A percentile compares a stretch with the other conserved stretches of the same genome.
phyloP scores from a whole-genome alignment of 2,113 vertebrate species.

The Syngnathoides biaculeatus region DNA sequence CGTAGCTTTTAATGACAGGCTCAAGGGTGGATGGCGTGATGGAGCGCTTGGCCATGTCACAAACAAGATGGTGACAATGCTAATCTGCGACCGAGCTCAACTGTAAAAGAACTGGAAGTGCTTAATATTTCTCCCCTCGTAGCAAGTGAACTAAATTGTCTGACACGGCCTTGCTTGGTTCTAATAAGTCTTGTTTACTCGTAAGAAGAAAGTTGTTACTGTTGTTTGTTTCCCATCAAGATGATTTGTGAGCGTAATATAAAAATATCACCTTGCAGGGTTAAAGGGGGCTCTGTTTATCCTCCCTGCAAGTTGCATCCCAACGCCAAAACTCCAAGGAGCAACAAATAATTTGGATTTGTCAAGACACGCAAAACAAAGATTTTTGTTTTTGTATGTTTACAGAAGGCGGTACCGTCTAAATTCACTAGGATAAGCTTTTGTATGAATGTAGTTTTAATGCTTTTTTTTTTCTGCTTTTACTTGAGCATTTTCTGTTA shows the following conservation, averaged over 20 bases:
- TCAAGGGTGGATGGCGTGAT: not conserved
- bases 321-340: not conserved
- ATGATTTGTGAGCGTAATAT: constrained; percentile 11
- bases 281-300: not conserved
- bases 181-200: constrained; percentile 5
- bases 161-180: not conserved
- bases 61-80: not conserved
- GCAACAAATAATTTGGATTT: not conserved
- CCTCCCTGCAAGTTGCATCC: not conserved
- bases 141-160: not conserved
- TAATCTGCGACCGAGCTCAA: not conserved
- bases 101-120: not conserved
- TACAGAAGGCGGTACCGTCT: not conserved
- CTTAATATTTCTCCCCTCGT: not conserved
- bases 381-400: not conserved
- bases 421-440: no score
- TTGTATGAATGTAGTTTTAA: no score
- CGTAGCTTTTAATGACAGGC: constrained; percentile 56
- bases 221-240: not conserved
- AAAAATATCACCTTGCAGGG: not conserved
- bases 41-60: not conserved
- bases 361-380: not conserved
- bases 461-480: no score
- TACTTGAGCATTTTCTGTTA: no score
- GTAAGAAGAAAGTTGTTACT: not conserved